Evolutionary conservation across 2,888 invertebrate genomes (phyloP), one percentile per base, ranked within the genome.

Genomic region (Stomorhina lunata): DNA sequence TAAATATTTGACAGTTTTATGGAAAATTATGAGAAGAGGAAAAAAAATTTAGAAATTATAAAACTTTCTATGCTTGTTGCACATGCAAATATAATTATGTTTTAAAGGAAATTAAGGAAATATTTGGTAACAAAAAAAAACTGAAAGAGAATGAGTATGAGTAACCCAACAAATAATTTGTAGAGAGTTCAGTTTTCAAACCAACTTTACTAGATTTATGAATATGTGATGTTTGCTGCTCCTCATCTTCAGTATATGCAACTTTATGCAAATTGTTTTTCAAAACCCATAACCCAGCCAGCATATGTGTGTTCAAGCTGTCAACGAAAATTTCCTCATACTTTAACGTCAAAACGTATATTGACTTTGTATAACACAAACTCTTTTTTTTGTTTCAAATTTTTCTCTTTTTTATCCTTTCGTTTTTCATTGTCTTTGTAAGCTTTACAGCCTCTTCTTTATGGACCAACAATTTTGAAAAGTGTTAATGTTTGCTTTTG

Each of bases 301-400:
- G 22, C 69, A 40, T 73, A 15, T 73, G 65, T 45, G 53, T 45
- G 20, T 32, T 53, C 50, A 50, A 29, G 34, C 4, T 72, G 72
- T 53, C 73, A 75, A 25, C 32, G 32, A 32, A 10, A 65, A 55
- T 63, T 50, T 29, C 1, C 45, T 6, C 34, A 22, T 34, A 65
- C 2, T 57, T 57, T 25, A 32, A 27, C 29, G 7, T 17, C 29
- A 4, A 29, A 53, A 40, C 17, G n/a, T 40, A n/a, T n/a, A 37
- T 53, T 73, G 61, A 50, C 37, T 50, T 48, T 48, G 27, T 72
- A 15, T 34, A 50, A 9, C 37, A 37, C 32, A 17, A 10, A 7
- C 10, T 3, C 15, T 34, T 37, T 48, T 59, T 45, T 59, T 50
- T 20, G 45, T 4, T 34, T 17, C 25, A n/a, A n/a, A n/a, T n/a